Percentiles rank a stretch among this genome's conserved stretches.
Conservation (phyloP, 53 echinoderm and acorn worm genomes). For the Crossaster papposus region DNA sequence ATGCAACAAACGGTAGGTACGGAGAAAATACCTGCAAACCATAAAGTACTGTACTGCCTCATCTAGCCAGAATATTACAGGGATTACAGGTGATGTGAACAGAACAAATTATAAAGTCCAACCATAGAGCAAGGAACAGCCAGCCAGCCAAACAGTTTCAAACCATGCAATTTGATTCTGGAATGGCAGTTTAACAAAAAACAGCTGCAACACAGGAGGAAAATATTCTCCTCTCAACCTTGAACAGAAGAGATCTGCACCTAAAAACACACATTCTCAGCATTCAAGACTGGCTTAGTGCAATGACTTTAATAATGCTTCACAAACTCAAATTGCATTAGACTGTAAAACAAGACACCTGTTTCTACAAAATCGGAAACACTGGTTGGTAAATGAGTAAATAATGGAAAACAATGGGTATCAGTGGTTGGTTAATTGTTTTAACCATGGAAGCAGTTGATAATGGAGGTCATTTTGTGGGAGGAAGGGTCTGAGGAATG, state of each 20-base stretch:
- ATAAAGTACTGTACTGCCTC: too few relatives aligned
- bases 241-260: background rate
- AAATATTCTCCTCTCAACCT: background rate
- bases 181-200: background rate
- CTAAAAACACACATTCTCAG: background rate
- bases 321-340: constrained; percentile 9
- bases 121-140: too few relatives aligned
- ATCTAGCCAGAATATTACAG: too few relatives aligned
- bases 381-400: background rate
- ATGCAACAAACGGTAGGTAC: too few relatives aligned
- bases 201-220: background rate
- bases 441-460: background rate
- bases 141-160: too few relatives aligned
- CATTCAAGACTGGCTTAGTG: background rate
- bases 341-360: constrained; percentile 4
- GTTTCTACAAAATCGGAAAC: background rate
- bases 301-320: background rate
- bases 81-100: too few relatives aligned
- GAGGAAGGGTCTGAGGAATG: background rate
- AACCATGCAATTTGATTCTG: too few relatives aligned
- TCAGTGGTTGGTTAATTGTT: background rate
- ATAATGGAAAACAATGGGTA: background rate
- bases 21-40: too few relatives aligned
- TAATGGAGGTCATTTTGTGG: background rate
- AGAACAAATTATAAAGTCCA: too few relatives aligned